Base-by-base conservation (phyloP, 2,888 invertebrate genomes). In the Amphipoea lucens region DNA sequence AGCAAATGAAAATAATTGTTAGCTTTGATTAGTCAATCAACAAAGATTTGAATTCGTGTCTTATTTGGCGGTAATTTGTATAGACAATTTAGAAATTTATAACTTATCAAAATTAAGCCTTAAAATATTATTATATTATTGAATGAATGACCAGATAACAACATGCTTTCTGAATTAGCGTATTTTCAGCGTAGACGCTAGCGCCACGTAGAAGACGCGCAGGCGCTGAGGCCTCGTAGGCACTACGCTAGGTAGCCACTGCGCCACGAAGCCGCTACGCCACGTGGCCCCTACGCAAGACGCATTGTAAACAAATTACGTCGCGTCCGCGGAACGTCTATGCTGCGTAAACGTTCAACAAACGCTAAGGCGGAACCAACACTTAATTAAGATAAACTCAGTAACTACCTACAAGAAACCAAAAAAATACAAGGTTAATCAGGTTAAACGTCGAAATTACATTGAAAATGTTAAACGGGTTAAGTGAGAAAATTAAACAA, bases 401-500 rank as follows among this genome's bases (percentile, higher is more conserved):
- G 42, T 51, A 42, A 74, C 14, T n/a, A 73, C 36, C 20, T 36
- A 57, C 36, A 23, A 4, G 4, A 9, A 76, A 73, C 60, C 72
- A 71, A 62, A 79, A 79, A 51, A 48, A 5, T 29, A 48, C 42
- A 65, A 76, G 68, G 57, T 70, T 65, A 77, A 65, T 78, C 7
- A 66, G 29, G 20, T 69, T 76, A 76, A 71, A 74, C 29, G 57
- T 60, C 12, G 29, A 71, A 76, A 85, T 76, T 48, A 67, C 14
- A 66, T 66, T 42, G 2, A 51, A 60, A 69, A 68, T 66, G 45
- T 79, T n/a, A 76, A 74, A 79, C 23, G 74, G n/a, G 20, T 77
- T 74, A 60, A 69, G 75, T 71, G 70, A 72, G 48, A 76, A 74
- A 78, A 72, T 77, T 62, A 14, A 75, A 74, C 51, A 74, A 69